These are phyloP conservation scores for Panagrolaimus sp. DNA, from an alignment of 1,140 invertebrate genomes.

Conservation along the genomic window DNA sequence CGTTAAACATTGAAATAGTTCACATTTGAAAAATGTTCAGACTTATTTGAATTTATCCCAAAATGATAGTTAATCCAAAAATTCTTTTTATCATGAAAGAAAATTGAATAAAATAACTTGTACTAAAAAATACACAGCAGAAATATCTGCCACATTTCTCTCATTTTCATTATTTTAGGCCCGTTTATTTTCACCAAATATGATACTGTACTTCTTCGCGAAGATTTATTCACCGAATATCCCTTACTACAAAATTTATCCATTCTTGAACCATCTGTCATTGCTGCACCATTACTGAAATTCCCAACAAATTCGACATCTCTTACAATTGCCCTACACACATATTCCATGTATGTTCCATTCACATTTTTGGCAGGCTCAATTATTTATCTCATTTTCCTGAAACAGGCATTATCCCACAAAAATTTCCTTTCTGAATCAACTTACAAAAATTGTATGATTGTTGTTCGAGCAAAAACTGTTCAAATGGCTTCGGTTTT, in stretches of 20 bases:
- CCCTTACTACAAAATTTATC: background rate
- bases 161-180: background rate
- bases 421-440: slow-evolving; percentile 3
- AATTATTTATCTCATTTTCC: slow-evolving; percentile 16
- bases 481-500: slow-evolving; percentile 8
- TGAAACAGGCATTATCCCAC: slow-evolving; percentile 8
- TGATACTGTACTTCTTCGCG: background rate
- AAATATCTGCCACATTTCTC: too few relatives aligned
- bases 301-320: slow-evolving; percentile 1
- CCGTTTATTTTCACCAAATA: slow-evolving; percentile 9
- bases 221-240: slow-evolving; percentile 8
- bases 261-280: background rate
- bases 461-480: slow-evolving; percentile 11
- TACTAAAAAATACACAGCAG: too few relatives aligned
- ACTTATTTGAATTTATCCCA: too few relatives aligned
- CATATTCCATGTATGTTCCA: slow-evolving; percentile 14
- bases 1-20: too few relatives aligned
- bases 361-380: slow-evolving; percentile 10
- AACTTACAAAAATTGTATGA: slow-evolving; percentile 10
- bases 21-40: too few relatives aligned
- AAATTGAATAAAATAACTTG: too few relatives aligned
- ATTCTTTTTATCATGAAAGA: too few relatives aligned
- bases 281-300: slow-evolving; percentile 9
- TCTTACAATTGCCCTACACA: background rate
- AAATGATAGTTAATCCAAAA: too few relatives aligned